phyloP scores from a whole-genome alignment of 2,888 invertebrate genomes.

The Netelia inedita region DNA sequence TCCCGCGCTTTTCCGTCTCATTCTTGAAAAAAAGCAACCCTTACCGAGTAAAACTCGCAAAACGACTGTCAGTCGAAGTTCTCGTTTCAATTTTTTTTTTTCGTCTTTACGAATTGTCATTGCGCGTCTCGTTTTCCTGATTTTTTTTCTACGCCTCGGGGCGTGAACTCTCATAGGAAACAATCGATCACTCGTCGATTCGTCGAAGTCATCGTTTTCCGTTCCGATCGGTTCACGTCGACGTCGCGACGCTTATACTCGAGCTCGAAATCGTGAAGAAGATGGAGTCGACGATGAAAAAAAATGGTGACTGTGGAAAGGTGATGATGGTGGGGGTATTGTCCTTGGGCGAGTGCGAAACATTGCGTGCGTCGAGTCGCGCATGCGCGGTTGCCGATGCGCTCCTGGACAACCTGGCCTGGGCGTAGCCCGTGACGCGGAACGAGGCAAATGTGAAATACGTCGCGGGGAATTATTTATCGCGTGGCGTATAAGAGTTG shows the following conservation, averaged over 20 bases:
- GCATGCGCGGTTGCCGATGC: slow-evolving; percentile 16
- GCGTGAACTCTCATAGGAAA: slow-evolving; percentile 17
- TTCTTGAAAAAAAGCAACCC: slow-evolving; percentile 38
- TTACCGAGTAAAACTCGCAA: slow-evolving; percentile 14
- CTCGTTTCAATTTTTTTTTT: not conserved
- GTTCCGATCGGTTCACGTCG: slow-evolving; percentile 20
- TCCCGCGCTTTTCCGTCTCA: slow-evolving; percentile 40
- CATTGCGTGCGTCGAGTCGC: not conserved
- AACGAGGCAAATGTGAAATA: slow-evolving; percentile 66
- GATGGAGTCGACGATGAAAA: too few species aligned
- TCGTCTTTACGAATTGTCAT: not conserved
- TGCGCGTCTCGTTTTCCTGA: slow-evolving; percentile 25
- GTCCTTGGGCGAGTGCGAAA: slow-evolving; percentile 3
- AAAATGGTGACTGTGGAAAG: too few species aligned
- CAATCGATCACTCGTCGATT: slow-evolving; percentile 37
- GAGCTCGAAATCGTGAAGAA: too few species aligned
- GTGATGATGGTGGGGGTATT: not conserved
- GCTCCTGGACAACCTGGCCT: slow-evolving; percentile 46
- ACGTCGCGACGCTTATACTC: not conserved
- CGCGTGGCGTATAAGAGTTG: slow-evolving; percentile 47
- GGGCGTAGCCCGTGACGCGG: slow-evolving; percentile 55
- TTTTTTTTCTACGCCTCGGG: slow-evolving; percentile 19
- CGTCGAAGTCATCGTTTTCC: slow-evolving; percentile 28
- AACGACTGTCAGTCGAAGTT: slow-evolving; percentile 32
- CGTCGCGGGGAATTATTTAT: slow-evolving; percentile 66